phyloP scores from a whole-genome alignment of 2,113 vertebrate genomes.

The Peromyscus californicus region DNA sequence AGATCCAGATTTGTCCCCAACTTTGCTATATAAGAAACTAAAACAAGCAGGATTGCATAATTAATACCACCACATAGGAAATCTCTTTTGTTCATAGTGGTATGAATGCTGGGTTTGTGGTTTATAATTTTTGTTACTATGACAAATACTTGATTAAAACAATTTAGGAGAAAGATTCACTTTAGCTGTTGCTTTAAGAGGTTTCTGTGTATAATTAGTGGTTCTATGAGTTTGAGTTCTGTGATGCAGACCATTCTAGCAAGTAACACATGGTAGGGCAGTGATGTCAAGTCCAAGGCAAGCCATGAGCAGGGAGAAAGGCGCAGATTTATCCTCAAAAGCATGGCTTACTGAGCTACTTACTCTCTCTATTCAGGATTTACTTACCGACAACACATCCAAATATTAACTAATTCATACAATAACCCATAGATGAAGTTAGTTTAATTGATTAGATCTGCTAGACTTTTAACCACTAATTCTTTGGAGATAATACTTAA shows the following conservation, averaged over 20 bases:
- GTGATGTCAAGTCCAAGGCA: background rate
- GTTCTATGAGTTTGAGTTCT: background rate
- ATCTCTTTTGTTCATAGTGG: background rate
- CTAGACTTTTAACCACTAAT: no score
- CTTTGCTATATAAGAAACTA: background rate
- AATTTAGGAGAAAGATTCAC: background rate
- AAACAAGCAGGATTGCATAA: background rate
- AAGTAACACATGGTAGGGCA: background rate
- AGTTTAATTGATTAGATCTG: background rate
- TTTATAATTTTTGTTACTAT: background rate
- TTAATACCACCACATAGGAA: background rate
- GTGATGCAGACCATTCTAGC: background rate
- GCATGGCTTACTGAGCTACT: background rate
- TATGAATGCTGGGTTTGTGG: background rate
- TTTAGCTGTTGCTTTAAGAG: background rate
- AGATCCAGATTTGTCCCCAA: background rate
- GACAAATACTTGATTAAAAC: background rate
- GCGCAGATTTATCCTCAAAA: background rate
- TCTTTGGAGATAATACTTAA: background rate
- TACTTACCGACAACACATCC: background rate
- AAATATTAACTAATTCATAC: background rate
- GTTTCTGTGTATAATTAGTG: background rate
- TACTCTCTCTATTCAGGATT: background rate
- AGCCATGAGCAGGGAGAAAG: background rate
- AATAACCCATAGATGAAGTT: background rate